phyloP scores from a whole-genome alignment of 2,888 invertebrate genomes.

The Leptarthrus brevirostris region DNA sequence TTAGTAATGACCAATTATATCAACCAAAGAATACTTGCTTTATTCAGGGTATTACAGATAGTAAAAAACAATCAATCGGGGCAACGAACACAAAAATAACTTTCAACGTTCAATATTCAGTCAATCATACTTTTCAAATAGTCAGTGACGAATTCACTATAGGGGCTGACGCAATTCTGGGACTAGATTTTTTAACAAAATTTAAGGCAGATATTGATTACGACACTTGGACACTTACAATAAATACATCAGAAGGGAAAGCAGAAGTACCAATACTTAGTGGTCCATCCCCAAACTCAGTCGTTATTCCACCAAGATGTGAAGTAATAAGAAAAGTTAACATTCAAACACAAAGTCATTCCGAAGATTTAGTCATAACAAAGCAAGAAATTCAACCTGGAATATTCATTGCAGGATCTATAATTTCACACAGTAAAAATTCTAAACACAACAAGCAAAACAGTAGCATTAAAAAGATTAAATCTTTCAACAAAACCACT shows the following conservation, averaged over 20 bases:
- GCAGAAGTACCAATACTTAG: neutral
- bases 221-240: conserved; percentile 20
- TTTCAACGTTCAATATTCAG: neutral
- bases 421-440: too few relatives aligned
- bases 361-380: too few relatives aligned
- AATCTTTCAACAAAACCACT: too few relatives aligned
- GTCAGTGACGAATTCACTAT: conserved; percentile 7
- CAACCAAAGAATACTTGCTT: neutral
- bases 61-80: neutral
- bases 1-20: neutral
- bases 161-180: conserved; percentile 7
- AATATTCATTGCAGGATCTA: too few relatives aligned
- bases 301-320: conserved; percentile 9
- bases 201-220: conserved; percentile 1
- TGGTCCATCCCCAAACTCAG: neutral
- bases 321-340: neutral
- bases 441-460: neutral
- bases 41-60: conserved; percentile 20
- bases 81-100: neutral
- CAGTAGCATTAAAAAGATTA: too few relatives aligned
- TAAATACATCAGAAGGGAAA: neutral
- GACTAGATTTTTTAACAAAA: conserved; percentile 17
- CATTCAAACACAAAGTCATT: too few relatives aligned
- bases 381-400: too few relatives aligned
- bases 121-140: conserved; percentile 20